Conservation (phyloP, 2,888 invertebrate species). For the Congeria kusceri region DNA sequence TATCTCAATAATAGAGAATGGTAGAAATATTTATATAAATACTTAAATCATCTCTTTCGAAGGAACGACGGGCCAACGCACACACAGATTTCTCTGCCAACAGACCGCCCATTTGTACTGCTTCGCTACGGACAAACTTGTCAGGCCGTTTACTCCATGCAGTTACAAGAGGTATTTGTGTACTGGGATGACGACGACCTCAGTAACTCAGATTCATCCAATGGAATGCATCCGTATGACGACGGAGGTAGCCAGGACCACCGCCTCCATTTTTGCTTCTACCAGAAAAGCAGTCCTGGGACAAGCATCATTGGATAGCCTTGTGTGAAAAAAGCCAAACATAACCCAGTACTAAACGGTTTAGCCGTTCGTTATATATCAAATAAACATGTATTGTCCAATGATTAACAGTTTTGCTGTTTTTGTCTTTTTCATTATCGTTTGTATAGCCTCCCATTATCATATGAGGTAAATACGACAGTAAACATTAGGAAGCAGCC, state of each 20-base stretch:
- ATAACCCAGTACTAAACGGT: no score
- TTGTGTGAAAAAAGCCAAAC: no score
- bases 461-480: no score
- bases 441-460: no score
- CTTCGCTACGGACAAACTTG: constrained; percentile 24
- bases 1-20: no score
- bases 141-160: constrained; percentile 28
- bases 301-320: no score
- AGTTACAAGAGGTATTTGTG: constrained; percentile 9
- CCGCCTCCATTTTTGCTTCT: constrained; percentile 30
- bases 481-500: no score
- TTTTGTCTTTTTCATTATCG: no score
- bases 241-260: constrained; percentile 24
- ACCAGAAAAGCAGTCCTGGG: background rate
- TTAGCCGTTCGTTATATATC: no score
- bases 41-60: background rate
- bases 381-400: no score
- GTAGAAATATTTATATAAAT: no score
- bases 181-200: constrained; percentile 35
- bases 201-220: constrained; percentile 14
- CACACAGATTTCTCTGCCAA: constrained; percentile 19
- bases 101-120: constrained; percentile 23
- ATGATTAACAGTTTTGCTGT: no score
- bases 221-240: constrained; percentile 29
- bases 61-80: constrained; percentile 23